Evolutionary conservation across 2,888 invertebrate species (phyloP).

Genomic region (Synergus umbraculus): DNA sequence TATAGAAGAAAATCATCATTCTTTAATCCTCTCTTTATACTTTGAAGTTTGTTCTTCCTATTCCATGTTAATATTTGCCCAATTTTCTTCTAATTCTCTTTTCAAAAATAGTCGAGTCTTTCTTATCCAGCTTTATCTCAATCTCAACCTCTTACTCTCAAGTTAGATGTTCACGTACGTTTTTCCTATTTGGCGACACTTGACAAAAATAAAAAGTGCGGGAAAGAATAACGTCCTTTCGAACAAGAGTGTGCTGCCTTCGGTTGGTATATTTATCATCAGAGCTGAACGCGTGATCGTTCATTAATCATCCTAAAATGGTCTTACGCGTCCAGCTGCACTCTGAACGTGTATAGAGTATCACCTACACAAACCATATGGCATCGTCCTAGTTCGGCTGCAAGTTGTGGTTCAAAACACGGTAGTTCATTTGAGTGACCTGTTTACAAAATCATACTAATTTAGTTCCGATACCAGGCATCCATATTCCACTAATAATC

Average conservation of each 20-base stretch:
- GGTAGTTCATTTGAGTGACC: constrained; percentile 27
- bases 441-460: constrained; percentile 26
- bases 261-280: constrained; percentile 35
- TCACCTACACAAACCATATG: constrained; percentile 15
- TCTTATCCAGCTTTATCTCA: background rate
- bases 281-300: constrained; percentile 11
- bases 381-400: constrained; percentile 4
- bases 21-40: background rate
- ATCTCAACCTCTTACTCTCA: background rate
- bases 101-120: too few relatives aligned
- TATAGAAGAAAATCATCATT: too few relatives aligned
- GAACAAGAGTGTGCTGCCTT: constrained; percentile 23
- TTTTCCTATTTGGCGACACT: background rate
- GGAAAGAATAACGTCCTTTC: constrained; percentile 16
- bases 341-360: background rate
- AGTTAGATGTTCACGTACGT: background rate
- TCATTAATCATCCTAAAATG: constrained; percentile 34
- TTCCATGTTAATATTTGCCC: too few relatives aligned
- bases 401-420: constrained; percentile 25
- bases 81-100: too few relatives aligned
- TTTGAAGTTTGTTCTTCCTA: too few relatives aligned
- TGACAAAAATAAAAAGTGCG: constrained; percentile 14
- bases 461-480: background rate
- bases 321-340: constrained; percentile 27
- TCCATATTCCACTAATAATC: constrained; percentile 20